Evolutionary conservation across 2,888 invertebrate genomes (phyloP).

Genomic region (Epirrhoe alternata): DNA sequence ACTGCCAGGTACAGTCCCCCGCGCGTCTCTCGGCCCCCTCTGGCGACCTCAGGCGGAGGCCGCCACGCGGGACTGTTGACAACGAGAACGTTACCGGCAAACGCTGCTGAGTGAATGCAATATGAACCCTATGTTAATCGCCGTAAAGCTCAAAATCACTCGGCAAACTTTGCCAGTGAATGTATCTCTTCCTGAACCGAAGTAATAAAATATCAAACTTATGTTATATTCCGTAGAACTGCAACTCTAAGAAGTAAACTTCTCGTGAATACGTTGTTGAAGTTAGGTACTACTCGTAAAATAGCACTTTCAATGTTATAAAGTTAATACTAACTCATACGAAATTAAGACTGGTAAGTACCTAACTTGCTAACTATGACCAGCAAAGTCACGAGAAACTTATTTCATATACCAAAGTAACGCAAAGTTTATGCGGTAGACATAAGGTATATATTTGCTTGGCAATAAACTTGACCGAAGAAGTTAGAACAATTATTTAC

Average conservation of each 20-base stretch:
- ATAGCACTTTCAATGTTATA: slow-evolving; percentile 29
- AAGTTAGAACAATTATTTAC: slow-evolving; percentile 43
- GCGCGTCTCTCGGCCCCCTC: slow-evolving; percentile 50
- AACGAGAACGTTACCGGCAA: slow-evolving; percentile 44
- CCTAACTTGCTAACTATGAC: slow-evolving; percentile 34
- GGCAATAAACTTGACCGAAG: slow-evolving; percentile 27
- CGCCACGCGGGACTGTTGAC: slow-evolving; percentile 61
- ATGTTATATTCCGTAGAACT: slow-evolving; percentile 28
- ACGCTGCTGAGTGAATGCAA: slow-evolving; percentile 35
- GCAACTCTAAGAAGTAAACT: slow-evolving; percentile 24
- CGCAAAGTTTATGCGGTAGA: slow-evolving; percentile 20
- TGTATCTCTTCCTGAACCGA: slow-evolving; percentile 24
- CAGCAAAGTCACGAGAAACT: slow-evolving; percentile 35
- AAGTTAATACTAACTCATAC: slow-evolving; percentile 32
- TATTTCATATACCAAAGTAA: slow-evolving; percentile 20
- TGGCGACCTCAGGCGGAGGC: slow-evolving; percentile 54
- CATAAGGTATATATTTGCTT: slow-evolving; percentile 32
- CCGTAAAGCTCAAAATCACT: slow-evolving; percentile 31
- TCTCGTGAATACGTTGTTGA: slow-evolving; percentile 23
- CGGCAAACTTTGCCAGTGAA: slow-evolving; percentile 38
- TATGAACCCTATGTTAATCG: slow-evolving; percentile 32
- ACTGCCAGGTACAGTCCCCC: slow-evolving; percentile 75
- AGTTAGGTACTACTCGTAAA: slow-evolving; percentile 23
- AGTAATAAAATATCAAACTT: slow-evolving; percentile 27
- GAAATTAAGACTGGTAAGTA: slow-evolving; percentile 33